phyloP scores from a whole-genome alignment of 2,113 vertebrate species.

The Microcebus jonahi region DNA sequence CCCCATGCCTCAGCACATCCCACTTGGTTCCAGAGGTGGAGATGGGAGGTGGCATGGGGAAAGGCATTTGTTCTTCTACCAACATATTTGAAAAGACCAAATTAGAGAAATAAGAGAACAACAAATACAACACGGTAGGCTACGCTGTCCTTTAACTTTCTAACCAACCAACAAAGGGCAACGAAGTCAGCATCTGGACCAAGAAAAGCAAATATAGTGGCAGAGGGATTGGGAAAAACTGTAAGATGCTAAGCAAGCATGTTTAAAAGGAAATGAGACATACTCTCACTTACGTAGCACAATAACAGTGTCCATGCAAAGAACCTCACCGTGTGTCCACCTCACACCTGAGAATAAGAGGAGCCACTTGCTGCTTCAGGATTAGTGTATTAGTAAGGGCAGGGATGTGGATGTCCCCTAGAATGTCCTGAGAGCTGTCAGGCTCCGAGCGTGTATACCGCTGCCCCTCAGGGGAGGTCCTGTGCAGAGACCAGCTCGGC shows the following conservation, averaged over 20 bases:
- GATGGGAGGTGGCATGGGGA: background rate
- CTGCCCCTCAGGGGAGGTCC: background rate
- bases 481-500: background rate
- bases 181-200: accelerated
- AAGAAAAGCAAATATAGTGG: background rate
- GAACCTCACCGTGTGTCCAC: background rate
- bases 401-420: background rate
- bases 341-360: background rate
- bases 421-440: background rate
- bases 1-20: accelerated
- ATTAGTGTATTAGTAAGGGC: background rate
- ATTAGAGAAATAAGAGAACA: background rate
- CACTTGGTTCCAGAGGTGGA: background rate
- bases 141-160: background rate
- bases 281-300: background rate
- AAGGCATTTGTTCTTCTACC: background rate
- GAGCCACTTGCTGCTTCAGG: background rate
- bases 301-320: background rate
- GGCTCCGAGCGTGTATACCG: background rate
- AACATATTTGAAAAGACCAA: background rate
- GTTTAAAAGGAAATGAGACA: too few species aligned
- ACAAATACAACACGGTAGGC: too few species aligned
- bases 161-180: background rate
- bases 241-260: background rate
- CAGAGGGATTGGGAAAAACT: background rate